Evolutionary conservation across 2,797 vertebrate genomes (phyloP).

Genomic region (Eremophila alpestris): DNA sequence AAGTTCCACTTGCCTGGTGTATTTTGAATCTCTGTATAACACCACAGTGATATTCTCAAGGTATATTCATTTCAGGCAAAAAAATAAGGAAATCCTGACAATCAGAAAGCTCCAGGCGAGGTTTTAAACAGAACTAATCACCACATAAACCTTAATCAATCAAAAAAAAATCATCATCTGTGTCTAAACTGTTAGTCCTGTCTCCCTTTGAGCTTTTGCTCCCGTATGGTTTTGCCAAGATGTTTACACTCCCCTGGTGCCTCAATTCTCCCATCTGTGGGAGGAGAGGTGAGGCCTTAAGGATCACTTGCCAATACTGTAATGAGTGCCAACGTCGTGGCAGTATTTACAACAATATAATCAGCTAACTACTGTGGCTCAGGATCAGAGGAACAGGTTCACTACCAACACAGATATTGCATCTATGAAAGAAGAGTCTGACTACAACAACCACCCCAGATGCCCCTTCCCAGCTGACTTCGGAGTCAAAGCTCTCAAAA

Average conservation of each 20-base stretch:
- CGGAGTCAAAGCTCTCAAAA: not conserved
- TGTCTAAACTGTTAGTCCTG: not conserved
- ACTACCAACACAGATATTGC: not conserved
- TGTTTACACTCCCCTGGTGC: not conserved
- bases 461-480: not conserved
- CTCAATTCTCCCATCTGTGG: not conserved
- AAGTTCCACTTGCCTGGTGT: not conserved
- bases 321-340: not conserved
- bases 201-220: not conserved
- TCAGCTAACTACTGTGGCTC: not conserved
- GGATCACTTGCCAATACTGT: not conserved
- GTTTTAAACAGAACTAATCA: not conserved
- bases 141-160: not conserved
- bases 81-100: not conserved
- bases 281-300: not conserved
- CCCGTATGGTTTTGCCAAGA: not conserved
- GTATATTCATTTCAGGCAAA: not conserved
- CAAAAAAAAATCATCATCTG: not conserved
- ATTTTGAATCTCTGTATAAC: not conserved
- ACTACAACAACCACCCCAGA: not conserved
- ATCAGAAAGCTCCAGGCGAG: not conserved
- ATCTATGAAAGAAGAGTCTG: not conserved
- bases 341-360: not conserved
- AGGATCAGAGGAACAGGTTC: conserved; percentile 11
- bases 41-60: not conserved